Conservation (phyloP, 2,888 invertebrate species). For the Mesorhabditis spiculigera region DNA sequence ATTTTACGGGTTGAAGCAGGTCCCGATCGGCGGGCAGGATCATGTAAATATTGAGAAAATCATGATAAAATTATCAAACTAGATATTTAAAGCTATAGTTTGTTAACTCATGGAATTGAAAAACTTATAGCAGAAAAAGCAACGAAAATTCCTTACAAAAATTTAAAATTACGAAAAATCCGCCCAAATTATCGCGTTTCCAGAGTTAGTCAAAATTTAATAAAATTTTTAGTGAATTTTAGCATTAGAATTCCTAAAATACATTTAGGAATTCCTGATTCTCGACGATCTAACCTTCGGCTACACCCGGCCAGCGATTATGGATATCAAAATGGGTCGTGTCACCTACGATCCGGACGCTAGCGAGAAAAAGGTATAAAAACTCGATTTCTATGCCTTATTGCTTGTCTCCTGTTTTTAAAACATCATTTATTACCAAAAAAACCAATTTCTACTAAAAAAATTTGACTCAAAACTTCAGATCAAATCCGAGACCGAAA, state of each 20-base stretch:
- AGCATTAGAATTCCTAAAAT: too few relatives aligned
- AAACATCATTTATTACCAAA: too few relatives aligned
- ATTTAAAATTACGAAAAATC: neutral
- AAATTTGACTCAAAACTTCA: neutral
- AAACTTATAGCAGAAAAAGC: too few relatives aligned
- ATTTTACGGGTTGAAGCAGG: neutral
- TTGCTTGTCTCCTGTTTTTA: neutral
- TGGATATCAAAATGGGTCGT: slow-evolving; percentile 47
- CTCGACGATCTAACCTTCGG: slow-evolving; percentile 42
- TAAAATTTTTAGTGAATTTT: slow-evolving; percentile 8
- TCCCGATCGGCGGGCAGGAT: neutral
- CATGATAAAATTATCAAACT: too few relatives aligned
- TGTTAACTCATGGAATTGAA: too few relatives aligned
- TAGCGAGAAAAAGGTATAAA: slow-evolving; percentile 35
- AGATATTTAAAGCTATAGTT: too few relatives aligned
- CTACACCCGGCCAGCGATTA: slow-evolving; percentile 33
- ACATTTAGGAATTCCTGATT: slow-evolving; percentile 38
- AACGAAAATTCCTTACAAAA: too few relatives aligned
- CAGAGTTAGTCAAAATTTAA: too few relatives aligned
- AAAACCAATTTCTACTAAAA: neutral
- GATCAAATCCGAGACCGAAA: slow-evolving; percentile 29
- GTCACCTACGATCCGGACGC: slow-evolving; percentile 53
- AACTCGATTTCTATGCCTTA: neutral
- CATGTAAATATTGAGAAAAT: too few relatives aligned
- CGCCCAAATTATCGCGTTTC: slow-evolving; percentile 13